Base-by-base conservation (phyloP, 1,140 invertebrate species). In the Magallana angulata region DNA sequence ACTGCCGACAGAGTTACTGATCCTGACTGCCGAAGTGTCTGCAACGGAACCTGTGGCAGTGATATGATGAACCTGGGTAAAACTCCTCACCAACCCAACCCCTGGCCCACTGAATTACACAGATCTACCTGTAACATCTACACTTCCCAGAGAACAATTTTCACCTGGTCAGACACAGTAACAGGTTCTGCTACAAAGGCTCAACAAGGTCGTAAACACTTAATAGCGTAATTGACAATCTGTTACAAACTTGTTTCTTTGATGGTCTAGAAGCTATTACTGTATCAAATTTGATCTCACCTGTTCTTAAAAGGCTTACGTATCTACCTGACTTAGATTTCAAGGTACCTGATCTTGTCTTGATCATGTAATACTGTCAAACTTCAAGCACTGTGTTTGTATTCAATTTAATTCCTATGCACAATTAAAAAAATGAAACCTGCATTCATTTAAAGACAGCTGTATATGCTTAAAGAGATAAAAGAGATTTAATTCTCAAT, bases 281-380 rank as follows among this genome's bases (percentile, higher is more conserved):
- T 30, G 68, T 76, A 76, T 76, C 68, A 76, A 76, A 76, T 76
- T 76, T 76, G 68, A 76, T 76, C 68, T 76, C 68, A 30, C 68
- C 68, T 30, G 24, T 76, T 30, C 36, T 76, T 76, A 24, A 76
- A 76, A 76, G 68, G 24, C 68, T 76, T 76, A 71, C 24, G 18
- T 71, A 76, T 76, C 24, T 76, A 76, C 68, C 68, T 76, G 68
- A 76, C 14, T 8, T 76, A 76, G 11, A 76, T 76, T 76, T 76
- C 68, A 76, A 76, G 68, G 68, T 76, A 76, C 68, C 24, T 36
- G 68, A 76, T 30, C 68, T 30, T 24, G 24, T 76, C 36, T 71
- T 24, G 24, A 24, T 24, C 36, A 48, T 48, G 36, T 48, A 48
- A 48, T 48, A 48, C 36, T 48, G 36, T 48, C 36, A 48, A 48